Evolutionary conservation across 2,888 invertebrate genomes (phyloP), one percentile per base, ranked within the genome.

Genomic region (Drosophila buzzatii): DNA sequence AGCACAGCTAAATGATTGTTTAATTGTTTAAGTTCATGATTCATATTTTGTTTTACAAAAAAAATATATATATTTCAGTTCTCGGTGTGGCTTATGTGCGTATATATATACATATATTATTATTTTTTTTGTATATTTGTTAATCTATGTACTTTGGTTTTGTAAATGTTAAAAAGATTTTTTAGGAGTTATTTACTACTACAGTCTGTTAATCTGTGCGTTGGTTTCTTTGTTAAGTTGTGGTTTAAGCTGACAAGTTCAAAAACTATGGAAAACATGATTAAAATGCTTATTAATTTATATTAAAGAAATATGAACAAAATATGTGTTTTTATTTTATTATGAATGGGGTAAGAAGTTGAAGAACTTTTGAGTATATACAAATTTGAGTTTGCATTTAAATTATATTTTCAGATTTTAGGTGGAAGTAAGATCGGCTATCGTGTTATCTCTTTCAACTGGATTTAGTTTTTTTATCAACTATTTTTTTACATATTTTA

Each of bases 201-300:
- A 62, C 56, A 67, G 84, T 89, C 81, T 79, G 87, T 90, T 88
- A 81, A 81, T 71, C 71, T 86, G 76, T 88, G 89, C 72, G 89
- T 90, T 79, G 85, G 82, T 86, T 89, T 90, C 84, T 69, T 85
- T 90, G 87, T 86, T 86, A 86, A 90, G 90, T 89, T 89, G 80
- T 89, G 89, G 89, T 84, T 90, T 84, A 90, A 86, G 87, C 85
- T 90, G 90, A 82, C 59, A 86, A 90, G 86, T 90, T 90, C 89
- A 86, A 90, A 86, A 89, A 79, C 63, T 69, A 82, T 81, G 62
- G 62, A 78, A 82, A 76, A 85, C 76, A 82, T 76, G 80, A 81
- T 66, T 74, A 81, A 79, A 78, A 82, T 81, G 87, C 86, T 89
- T 86, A 81, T 84, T 86, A 90, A 90, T 89, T 85, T 86, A 86